Percentiles rank a stretch among this genome's conserved stretches.
These are phyloP conservation scores for Haliclona indistincta DNA, from an alignment of 37 sponge, comb jelly and placozoan species.

Conservation along the genomic window DNA sequence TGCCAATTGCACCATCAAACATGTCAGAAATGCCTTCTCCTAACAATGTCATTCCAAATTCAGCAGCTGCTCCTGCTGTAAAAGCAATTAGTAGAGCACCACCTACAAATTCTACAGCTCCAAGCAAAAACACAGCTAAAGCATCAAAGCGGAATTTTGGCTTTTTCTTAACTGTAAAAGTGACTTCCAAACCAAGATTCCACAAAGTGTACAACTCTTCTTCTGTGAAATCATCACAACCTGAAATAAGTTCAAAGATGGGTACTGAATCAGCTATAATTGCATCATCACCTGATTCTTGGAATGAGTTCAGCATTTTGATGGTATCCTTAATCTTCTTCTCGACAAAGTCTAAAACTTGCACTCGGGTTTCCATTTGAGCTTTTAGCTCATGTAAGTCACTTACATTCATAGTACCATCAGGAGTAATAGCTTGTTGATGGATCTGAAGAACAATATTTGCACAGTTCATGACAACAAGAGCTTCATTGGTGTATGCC, in stretches of 20 bases:
- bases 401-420: too few relatives aligned
- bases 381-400: too few relatives aligned
- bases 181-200: neutral
- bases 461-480: neutral
- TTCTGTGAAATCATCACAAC: neutral
- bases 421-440: too few relatives aligned
- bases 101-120: conserved; percentile 8
- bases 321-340: conserved; percentile 13
- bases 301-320: neutral
- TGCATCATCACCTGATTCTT: neutral
- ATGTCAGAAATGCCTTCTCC: conserved; percentile 26
- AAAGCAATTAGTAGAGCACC: conserved; percentile 6
- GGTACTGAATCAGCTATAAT: neutral
- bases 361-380: too few relatives aligned
- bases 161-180: conserved; percentile 7
- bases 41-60: conserved; percentile 26
- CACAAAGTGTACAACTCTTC: conserved; percentile 2
- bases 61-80: neutral
- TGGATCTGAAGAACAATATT: neutral
- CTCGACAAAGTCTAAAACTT: neutral
- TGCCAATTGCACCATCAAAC: conserved; percentile 23
- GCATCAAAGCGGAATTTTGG: conserved; percentile 19
- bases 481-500: neutral
- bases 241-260: conserved; percentile 7
- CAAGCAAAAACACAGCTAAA: conserved; percentile 22